Evolutionary conservation across 2,113 vertebrate species (phyloP), one percentile per base, ranked within the genome.

Genomic region (Embiotoca jacksoni): DNA sequence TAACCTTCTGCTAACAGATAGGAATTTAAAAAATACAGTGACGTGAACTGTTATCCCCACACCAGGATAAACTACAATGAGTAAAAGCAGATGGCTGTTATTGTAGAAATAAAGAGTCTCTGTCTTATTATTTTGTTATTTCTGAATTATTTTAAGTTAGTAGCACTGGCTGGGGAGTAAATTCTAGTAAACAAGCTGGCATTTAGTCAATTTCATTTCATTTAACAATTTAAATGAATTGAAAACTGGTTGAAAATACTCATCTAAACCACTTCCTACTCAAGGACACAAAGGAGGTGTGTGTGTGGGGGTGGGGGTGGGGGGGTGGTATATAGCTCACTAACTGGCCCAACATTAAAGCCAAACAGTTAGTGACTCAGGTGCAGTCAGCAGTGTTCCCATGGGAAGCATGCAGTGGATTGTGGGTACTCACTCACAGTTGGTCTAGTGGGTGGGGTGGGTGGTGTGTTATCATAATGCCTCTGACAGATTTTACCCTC

Each of bases 351-450:
- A 9, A 70, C 59, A 75, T 76, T 49, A 39, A 78, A 88, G 67
- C 33, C 46, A 63, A 35, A 49, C 49, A 72, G 62, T 35, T 5
- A 0, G 13, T 72, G 82, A 89, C 74, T 84, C 74, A 84, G 68
- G 74, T 80, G 85, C 50, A 72, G 80, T 72, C 72, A 64, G 68
- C 55, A 41, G 72, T 47, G 44, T 66, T 89, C 83, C 72, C 83
- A 77, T 70, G 78, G 61, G 84, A 56, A 68, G 65, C 69, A 49
- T 16, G 16, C 55, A 65, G 80, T 23, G 79, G 67, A 72, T 57
- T 80, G 63, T 83, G 81, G 81, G 75, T 81, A 75, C 81, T 83
- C 31, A 61, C 82, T 79, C 37, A 36, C 82, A 85, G 80, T 54
- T 56, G 72, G 33, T 71, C 14, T 15, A n/a, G 32, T 68, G 78